phyloP scores from a whole-genome alignment of 2,888 invertebrate species.

The Eudemis profundana region DNA sequence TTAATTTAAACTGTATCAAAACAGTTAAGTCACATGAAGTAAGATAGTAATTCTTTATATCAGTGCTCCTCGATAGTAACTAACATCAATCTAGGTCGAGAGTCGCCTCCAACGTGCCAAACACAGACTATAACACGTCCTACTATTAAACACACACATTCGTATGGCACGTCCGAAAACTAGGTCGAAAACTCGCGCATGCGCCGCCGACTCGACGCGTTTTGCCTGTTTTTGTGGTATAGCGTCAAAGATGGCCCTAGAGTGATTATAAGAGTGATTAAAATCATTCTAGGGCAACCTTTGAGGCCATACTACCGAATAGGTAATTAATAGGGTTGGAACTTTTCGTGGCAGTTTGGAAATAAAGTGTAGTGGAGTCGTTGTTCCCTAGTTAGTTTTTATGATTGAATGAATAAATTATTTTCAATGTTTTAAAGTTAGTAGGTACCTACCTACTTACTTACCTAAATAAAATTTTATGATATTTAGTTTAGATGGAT shows the following conservation, averaged over 20 bases:
- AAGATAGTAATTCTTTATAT: conserved; percentile 11
- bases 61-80: conserved; percentile 47
- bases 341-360: no score
- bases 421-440: no score
- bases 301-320: no score
- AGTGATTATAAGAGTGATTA: neutral
- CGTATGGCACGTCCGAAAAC: conserved; percentile 61
- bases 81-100: conserved; percentile 67
- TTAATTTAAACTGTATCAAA: neutral
- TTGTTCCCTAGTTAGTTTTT: no score
- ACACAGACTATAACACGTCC: conserved; percentile 59
- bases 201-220: conserved; percentile 52
- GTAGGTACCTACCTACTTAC: no score
- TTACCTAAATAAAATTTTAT: no score
- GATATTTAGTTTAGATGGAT: no score
- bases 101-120: conserved; percentile 67
- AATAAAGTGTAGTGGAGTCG: no score
- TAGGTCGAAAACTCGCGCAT: conserved; percentile 76
- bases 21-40: neutral
- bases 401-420: no score
- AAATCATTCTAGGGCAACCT: no score
- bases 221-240: conserved; percentile 9
- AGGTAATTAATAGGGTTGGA: no score
- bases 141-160: conserved; percentile 51
- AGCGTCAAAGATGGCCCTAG: neutral